Base-by-base conservation (phyloP, 2,113 vertebrate species). In the Coptodon bakossiorum region DNA sequence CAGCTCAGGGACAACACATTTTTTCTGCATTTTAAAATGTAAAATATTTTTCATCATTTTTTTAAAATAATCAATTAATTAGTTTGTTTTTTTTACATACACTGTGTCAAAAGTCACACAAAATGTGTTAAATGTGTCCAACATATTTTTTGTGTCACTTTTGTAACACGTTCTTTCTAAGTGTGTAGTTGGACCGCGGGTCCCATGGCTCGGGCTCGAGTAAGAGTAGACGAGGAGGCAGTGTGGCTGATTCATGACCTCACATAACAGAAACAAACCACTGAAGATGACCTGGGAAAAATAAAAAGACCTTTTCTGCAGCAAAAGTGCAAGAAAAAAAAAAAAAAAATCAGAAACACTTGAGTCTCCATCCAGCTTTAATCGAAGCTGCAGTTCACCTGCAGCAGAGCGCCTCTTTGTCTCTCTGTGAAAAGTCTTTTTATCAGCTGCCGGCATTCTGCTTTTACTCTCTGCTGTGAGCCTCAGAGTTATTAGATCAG, bases 401-500 rank as follows among this genome's bases (percentile, higher is more conserved):
- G 89, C 88, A 85, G 86, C 48, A 57, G 34, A 86, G 76, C 13
- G 4, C n/a, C 86, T 86, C 61, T 85, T 83, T 81, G 88, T 91
- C 85, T 87, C 82, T 52, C 59, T 66, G 36, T 38, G 79, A 90
- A 57, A n/a, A 89, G 81, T 86, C 50, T 87, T 80, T 86, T 91
- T 84, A 88, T 90, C 88, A 88, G 85, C 54, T 17, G 7, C 48
- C 31, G 17, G 16, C 80, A 52, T 52, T 71, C 68, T 9, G 19
- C 6, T 81, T 48, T 34, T 45, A n/a, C 61, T 61, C 83, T 71
- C 22, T 27, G 17, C 83, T 48, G 52, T 45, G 86, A 86, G 81
- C 54, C 4, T 24, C 54, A 12, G 22, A 84, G 56, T 88, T 91
- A 91, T 90, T 91, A 88, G 89, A 93, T 90, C 89, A 50, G 92